A percentile compares a stretch with the other conserved stretches of the same genome.
These are phyloP conservation scores for Nineta flava DNA, from an alignment of 2,888 invertebrate genomes.

Conservation along the genomic window DNA sequence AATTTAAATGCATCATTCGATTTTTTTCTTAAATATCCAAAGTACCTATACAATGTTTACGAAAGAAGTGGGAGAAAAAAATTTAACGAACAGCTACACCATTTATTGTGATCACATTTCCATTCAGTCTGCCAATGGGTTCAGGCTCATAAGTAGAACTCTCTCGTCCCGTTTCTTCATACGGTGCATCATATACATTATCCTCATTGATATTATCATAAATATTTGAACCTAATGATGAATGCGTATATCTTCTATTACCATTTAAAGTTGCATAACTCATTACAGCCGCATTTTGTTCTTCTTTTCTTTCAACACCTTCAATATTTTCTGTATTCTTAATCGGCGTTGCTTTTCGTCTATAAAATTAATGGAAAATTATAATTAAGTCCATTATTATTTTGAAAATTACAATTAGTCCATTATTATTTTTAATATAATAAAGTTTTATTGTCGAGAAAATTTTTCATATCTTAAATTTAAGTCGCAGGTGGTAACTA, in stretches of 20 bases:
- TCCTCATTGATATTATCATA: slow-evolving; percentile 49
- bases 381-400: slow-evolving; percentile 2
- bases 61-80: too few species aligned
- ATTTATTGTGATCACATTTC: slow-evolving; percentile 67
- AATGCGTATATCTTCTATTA: slow-evolving; percentile 35
- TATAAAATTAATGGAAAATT: slow-evolving; percentile 22
- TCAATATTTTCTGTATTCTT: slow-evolving; percentile 81
- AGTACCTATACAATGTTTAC: too few species aligned
- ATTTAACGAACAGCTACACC: slow-evolving; percentile 67
- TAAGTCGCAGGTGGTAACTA: too few species aligned
- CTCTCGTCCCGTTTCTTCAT: slow-evolving; percentile 43
- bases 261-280: slow-evolving; percentile 74
- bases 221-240: slow-evolving; percentile 27
- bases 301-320: slow-evolving; percentile 72
- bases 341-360: slow-evolving; percentile 69
- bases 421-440: too few species aligned
- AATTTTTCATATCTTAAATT: too few species aligned
- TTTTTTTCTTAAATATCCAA: too few species aligned
- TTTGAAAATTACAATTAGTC: slow-evolving; percentile 5
- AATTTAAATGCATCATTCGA: too few species aligned
- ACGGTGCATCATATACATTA: slow-evolving; percentile 61
- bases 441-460: too few species aligned
- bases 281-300: slow-evolving; percentile 77
- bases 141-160: slow-evolving; percentile 48
- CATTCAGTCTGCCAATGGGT: slow-evolving; percentile 33